These are phyloP conservation scores for Mesoligia furuncula DNA, from an alignment of 2,888 invertebrate species.

Conservation along the genomic window DNA sequence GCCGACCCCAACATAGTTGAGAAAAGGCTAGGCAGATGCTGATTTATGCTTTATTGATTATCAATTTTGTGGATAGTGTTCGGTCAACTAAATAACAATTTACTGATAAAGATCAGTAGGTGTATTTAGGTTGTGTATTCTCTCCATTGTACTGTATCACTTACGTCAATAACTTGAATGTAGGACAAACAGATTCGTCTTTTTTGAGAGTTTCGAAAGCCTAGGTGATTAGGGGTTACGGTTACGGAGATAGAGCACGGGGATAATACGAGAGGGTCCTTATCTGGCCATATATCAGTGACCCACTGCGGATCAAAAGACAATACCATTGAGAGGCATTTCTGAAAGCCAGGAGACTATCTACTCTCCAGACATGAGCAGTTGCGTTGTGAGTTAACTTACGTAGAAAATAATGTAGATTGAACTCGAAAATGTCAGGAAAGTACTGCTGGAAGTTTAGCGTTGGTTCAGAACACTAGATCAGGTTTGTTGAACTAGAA, in stretches of 20 bases:
- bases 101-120: not conserved
- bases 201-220: conserved; percentile 50
- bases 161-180: conserved; percentile 28
- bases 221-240: conserved; percentile 58
- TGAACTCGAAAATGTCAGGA: conserved; percentile 31
- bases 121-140: not conserved
- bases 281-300: conserved; percentile 70
- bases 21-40: not conserved
- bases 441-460: conserved; percentile 5
- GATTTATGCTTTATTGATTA: conserved; percentile 13
- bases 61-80: conserved; percentile 16
- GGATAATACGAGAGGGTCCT: conserved; percentile 67
- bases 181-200: conserved; percentile 49
- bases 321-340: conserved; percentile 66
- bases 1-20: not conserved
- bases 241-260: conserved; percentile 69
- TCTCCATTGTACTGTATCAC: conserved; percentile 3
- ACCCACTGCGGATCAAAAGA: conserved; percentile 60
- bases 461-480: conserved; percentile 7
- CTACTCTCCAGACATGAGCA: conserved; percentile 37
- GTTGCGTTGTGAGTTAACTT: conserved; percentile 44
- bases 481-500: conserved; percentile 35
- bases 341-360: conserved; percentile 56
- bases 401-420: conserved; percentile 45
- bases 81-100: not conserved